Evolutionary conservation across 2,113 vertebrate species (phyloP).

Genomic region (Puntigrus tetrazona): DNA sequence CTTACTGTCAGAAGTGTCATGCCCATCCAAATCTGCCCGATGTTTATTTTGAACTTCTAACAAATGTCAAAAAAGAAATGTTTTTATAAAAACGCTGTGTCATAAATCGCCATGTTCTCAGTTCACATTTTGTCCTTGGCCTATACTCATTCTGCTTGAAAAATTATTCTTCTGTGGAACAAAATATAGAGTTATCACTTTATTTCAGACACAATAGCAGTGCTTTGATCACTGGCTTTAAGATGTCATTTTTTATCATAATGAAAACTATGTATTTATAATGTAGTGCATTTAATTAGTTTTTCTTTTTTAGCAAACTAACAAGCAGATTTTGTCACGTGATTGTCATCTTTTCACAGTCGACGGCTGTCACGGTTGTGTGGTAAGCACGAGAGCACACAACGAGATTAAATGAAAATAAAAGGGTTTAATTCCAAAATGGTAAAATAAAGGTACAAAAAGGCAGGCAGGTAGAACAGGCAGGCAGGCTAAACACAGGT

Average conservation of each 20-base stretch:
- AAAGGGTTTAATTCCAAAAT: too few relatives aligned
- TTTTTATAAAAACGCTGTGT: neutral
- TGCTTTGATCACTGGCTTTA: neutral
- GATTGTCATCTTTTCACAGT: neutral
- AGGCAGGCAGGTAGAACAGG: too few relatives aligned
- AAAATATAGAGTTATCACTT: neutral
- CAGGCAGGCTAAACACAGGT: too few relatives aligned
- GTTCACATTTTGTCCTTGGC: neutral
- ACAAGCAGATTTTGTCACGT: neutral
- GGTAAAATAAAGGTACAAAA: too few relatives aligned
- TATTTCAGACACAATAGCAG: neutral
- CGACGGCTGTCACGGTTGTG: too few relatives aligned
- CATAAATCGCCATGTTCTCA: neutral
- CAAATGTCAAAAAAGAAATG: neutral
- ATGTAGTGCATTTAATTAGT: neutral
- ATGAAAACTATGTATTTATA: neutral
- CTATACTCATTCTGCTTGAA: neutral
- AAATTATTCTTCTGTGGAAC: neutral
- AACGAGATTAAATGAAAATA: too few relatives aligned
- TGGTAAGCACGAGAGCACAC: too few relatives aligned
- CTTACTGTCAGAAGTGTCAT: neutral
- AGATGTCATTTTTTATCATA: neutral
- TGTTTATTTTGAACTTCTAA: neutral
- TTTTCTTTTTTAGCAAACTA: neutral
- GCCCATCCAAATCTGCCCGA: neutral